Conservation (phyloP, 2,888 invertebrate genomes). For the Zootermopsis nevadensis region DNA sequence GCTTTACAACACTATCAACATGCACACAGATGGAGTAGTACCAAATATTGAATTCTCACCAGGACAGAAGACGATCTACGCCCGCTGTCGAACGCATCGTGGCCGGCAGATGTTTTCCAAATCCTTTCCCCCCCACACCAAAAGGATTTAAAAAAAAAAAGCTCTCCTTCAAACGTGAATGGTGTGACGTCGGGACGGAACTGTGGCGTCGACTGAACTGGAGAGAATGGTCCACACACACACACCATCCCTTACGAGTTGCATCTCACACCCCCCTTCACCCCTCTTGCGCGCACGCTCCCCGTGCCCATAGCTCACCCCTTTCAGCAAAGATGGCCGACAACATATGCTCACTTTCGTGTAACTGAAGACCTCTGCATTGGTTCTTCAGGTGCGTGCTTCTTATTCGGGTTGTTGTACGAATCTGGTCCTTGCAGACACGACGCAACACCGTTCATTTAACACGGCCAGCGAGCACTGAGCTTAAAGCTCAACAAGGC, state of each 20-base stretch:
- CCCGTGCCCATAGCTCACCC: conserved; percentile 23
- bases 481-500: background rate
- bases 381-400: background rate
- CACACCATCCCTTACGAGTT: background rate
- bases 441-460: background rate
- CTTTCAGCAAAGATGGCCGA: conserved; percentile 44
- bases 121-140: background rate
- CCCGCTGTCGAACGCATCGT: background rate
- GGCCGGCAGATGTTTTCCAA: background rate
- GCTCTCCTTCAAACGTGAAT: background rate
- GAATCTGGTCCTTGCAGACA: background rate
- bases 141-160: background rate
- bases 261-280: background rate
- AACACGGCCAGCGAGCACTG: background rate
- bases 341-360: conserved; percentile 27
- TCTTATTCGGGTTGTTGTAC: background rate
- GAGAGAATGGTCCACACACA: conserved; percentile 15
- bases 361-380: background rate
- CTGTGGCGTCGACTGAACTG: background rate
- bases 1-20: background rate
- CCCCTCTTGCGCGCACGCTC: background rate
- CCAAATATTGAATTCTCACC: background rate
- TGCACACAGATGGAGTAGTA: background rate
- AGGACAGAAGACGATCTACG: background rate
- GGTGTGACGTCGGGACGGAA: background rate